These are phyloP conservation scores for Sebastiscus albofasciatus DNA, from an alignment of 2,797 vertebrate genomes.

Conservation along the genomic window DNA sequence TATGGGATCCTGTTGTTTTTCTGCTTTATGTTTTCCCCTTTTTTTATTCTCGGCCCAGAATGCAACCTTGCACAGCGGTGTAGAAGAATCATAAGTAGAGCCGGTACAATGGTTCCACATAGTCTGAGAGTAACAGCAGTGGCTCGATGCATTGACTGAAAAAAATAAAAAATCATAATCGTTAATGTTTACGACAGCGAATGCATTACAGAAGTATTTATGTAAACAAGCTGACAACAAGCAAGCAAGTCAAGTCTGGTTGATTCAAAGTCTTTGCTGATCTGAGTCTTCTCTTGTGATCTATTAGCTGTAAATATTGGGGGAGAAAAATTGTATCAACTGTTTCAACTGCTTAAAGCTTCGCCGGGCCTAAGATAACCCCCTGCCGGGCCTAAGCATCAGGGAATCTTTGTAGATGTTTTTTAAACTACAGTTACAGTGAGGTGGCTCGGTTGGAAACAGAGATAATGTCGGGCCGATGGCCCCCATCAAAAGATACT, in stretches of 20 bases:
- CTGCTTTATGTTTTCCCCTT: background rate
- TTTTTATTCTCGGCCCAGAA: constrained; percentile 12
- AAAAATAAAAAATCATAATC: background rate
- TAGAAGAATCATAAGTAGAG: background rate
- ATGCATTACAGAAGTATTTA: background rate
- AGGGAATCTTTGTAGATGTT: background rate
- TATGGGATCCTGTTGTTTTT: constrained; percentile 21
- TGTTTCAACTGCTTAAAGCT: background rate
- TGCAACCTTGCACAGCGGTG: background rate
- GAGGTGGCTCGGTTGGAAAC: background rate
- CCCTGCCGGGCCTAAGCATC: background rate
- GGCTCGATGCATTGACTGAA: background rate
- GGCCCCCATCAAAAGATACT: background rate
- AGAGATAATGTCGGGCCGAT: background rate
- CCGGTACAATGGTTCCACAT: background rate
- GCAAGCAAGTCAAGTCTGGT: background rate
- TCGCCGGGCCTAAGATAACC: background rate
- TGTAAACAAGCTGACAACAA: background rate
- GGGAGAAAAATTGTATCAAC: background rate
- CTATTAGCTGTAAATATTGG: background rate
- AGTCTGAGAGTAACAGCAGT: background rate
- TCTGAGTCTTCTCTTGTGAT: background rate
- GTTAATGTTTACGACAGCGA: background rate
- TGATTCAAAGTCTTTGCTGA: background rate
- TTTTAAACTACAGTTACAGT: background rate